A percentile compares a stretch with the other conserved stretches of the same genome.
These are phyloP conservation scores for Eupsilia transversa DNA, from an alignment of 2,888 invertebrate genomes.

Conservation along the genomic window DNA sequence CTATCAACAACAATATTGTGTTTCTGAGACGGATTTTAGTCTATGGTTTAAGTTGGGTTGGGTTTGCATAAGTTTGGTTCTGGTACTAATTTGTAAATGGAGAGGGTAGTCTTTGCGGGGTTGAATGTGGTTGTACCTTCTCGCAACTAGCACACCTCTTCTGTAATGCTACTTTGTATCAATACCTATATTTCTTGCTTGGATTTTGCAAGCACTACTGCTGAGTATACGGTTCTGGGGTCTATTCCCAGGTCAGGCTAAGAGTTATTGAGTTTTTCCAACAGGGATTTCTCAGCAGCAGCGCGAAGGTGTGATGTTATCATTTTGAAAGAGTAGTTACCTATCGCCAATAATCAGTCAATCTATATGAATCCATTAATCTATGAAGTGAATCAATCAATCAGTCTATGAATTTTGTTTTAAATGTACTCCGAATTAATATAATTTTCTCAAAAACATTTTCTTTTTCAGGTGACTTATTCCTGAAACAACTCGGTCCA, in stretches of 20 bases:
- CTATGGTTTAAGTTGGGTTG: slow-evolving; percentile 26
- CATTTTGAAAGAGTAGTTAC: background rate
- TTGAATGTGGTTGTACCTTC: background rate
- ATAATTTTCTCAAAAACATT: background rate
- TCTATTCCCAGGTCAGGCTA: background rate
- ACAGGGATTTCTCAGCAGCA: too few species aligned
- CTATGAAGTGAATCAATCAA: background rate
- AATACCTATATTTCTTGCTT: background rate
- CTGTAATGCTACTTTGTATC: background rate
- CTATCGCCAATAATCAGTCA: background rate
- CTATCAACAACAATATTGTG: slow-evolving; percentile 52
- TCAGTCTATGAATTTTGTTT: background rate
- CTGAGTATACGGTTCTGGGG: background rate
- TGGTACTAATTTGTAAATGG: slow-evolving; percentile 25
- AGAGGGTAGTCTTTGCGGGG: background rate
- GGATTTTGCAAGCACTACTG: background rate
- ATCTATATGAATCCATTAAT: too few species aligned
- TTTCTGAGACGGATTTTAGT: slow-evolving; percentile 43
- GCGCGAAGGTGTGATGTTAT: background rate
- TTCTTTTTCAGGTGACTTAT: slow-evolving; percentile 70
- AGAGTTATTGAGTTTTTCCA: too few species aligned
- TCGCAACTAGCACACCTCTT: background rate
- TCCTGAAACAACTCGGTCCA: slow-evolving; percentile 61
- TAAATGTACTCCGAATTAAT: background rate
- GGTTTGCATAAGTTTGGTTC: slow-evolving; percentile 26